Percentiles rank a stretch among this genome's conserved stretches.
Evolutionary conservation across 2,113 vertebrate species (phyloP).

Genomic region (Narcine bancroftii): DNA sequence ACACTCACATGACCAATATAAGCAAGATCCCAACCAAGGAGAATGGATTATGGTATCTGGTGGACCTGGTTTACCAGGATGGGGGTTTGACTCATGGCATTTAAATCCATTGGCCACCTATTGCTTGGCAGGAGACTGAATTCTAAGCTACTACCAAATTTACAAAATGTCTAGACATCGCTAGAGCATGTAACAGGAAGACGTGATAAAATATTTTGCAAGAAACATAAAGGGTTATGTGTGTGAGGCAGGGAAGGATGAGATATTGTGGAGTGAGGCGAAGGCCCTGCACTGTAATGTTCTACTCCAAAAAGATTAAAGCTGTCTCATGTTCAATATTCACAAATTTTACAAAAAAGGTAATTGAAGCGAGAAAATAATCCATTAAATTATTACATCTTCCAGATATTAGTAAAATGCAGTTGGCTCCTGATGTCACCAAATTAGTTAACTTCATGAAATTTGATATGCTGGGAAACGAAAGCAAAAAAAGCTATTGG

Average conservation of each 20-base stretch:
- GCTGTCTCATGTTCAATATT: background rate
- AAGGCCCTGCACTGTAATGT: no score
- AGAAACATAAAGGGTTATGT: no score
- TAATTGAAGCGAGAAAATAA: background rate
- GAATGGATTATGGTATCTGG: background rate
- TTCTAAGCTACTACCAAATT: background rate
- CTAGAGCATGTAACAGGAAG: background rate
- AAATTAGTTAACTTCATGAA: background rate
- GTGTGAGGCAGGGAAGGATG: no score
- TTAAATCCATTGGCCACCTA: background rate
- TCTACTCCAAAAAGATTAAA: no score
- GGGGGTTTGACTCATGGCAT: background rate
- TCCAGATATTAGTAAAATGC: background rate
- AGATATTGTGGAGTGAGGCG: no score
- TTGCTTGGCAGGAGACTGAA: background rate
- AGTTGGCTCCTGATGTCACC: background rate
- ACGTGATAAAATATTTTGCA: background rate
- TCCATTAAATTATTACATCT: background rate
- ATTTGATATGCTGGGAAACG: background rate
- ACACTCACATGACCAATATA: background rate
- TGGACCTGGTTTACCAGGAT: background rate
- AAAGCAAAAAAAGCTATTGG: background rate
- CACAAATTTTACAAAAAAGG: background rate
- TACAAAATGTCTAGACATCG: background rate
- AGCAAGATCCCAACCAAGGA: background rate